Evolutionary conservation across 2,113 vertebrate species (phyloP), one percentile per base, ranked within the genome.

Genomic region (Callocephalon fimbriatum): DNA sequence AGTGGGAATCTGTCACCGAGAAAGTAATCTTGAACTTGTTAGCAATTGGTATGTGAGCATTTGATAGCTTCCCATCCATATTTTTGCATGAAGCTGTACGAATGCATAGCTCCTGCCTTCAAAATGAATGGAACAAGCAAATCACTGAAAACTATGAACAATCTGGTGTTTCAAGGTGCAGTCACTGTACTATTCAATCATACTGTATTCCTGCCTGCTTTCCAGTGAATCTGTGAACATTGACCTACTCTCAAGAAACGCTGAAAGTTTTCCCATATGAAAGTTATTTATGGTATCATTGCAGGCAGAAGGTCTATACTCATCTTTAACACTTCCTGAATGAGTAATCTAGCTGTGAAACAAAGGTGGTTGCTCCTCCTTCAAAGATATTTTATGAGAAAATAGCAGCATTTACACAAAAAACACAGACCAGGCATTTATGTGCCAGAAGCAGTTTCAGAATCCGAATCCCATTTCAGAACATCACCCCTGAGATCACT

Each of bases 401-500:
- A 77, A 74, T 62, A 32, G 20, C 7, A 2, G 5, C 7, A 7
- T 85, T 88, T 86, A 68, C 56, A 18, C 48, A 56, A 81, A 93
- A 65, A 48, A 45, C 42, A 53, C 9, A 88, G 40, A 29, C 75
- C 54, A 86, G 45, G 45, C 29, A 80, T 44, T 86, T 83, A 40
- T 53, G 48, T 59, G 59, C 83, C 93, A 95, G 37, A 56, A 80
- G 63, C 11, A 48, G 78, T 76, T 92, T 92, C 82, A 93, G 76
- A 76, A 96, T 67, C 45, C 73, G 83, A 86, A 74, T 67, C 22
- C 56, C 27, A 35, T 89, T 95, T 88, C 76, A 81, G 84, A 94
- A 91, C 5, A 1, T 47, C 68, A 89, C 86, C 51, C 81, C 95
- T 94, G 83, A 96, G 76, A 94, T 96, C 91, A 86, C 18, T 67